Base-by-base conservation (phyloP, 1,140 invertebrate genomes). In the Drosophila pseudoananassae region DNA sequence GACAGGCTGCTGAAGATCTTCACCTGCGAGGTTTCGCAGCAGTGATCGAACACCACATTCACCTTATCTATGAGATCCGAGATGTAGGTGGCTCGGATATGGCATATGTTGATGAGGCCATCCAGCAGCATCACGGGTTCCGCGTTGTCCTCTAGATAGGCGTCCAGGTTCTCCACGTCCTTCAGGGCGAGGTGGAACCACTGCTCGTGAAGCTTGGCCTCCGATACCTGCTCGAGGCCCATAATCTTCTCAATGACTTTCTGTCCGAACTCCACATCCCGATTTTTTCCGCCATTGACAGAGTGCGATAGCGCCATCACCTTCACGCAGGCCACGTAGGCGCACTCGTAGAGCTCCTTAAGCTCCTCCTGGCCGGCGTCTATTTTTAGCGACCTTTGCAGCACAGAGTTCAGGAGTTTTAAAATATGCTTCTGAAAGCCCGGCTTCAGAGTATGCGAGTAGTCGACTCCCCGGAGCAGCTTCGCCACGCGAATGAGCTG, bases 361-460 rank as follows among this genome's bases (percentile, higher is more conserved):
- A 87, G 59, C 7, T 88, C 40, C 15, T 76, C 70, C 15, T 68
- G 53, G 0, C 54, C 52, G 2, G 83, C 83, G 0, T 51, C 76
- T 0, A 76, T 23, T 2, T 64, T 47, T 6, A 51, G 20, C 0
- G 69, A 54, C 60, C 91, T 91, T 3, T 72, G 54, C 33, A 91
- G 27, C 12, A 91, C 49, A 0, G 85, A 81, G 5, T 91, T 49
- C 40, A 88, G 15, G n/a, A 59, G 54, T 29, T 80, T 90, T 0
- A 89, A 57, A 38, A 89, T 80, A 27, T 77, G 80, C 2, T 53
- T 1, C 10, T 89, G 85, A 9, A 90, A 85, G 1, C 64, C 60
- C 0, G 76, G 60, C 20, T 88, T 84, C 3, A 88, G 59, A n/a
- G 88, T 92, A 47, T 92, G 92, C 25, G 92, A 92, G 57, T 92